These are phyloP conservation scores for Bicyclus anynana DNA, from an alignment of 1,140 invertebrate species.

Conservation along the genomic window DNA sequence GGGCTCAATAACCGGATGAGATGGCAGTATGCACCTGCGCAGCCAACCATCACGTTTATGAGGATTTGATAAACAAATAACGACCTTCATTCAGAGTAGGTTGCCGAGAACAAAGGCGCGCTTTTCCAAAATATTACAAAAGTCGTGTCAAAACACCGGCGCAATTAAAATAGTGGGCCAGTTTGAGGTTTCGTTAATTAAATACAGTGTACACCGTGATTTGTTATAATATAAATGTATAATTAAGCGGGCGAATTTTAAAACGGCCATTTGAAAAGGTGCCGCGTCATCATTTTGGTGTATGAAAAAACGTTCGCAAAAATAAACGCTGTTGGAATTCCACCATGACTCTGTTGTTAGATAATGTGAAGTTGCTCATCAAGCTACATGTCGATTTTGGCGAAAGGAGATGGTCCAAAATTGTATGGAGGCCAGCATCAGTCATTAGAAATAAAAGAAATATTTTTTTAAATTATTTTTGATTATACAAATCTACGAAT, in stretches of 20 bases:
- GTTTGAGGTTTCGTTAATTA: constrained; percentile 71
- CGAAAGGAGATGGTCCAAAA: too few relatives aligned
- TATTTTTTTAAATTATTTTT: too few relatives aligned
- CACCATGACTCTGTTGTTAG: neutral
- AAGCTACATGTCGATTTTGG: too few relatives aligned
- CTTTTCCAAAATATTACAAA: constrained; percentile 71
- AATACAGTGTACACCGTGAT: constrained; percentile 55
- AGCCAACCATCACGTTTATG: constrained; percentile 43
- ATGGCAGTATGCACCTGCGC: neutral
- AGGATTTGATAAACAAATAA: constrained; percentile 73
- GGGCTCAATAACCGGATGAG: neutral
- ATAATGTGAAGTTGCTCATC: neutral
- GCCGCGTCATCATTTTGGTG: neutral
- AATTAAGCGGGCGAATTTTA: constrained; percentile 15
- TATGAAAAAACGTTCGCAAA: neutral
- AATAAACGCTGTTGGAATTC: neutral
- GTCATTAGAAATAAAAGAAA: too few relatives aligned
- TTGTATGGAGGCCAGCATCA: too few relatives aligned
- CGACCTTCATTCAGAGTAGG: constrained; percentile 40
- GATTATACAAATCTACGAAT: too few relatives aligned
- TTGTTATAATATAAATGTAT: constrained; percentile 39
- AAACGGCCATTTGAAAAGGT: neutral
- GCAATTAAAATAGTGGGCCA: constrained; percentile 72
- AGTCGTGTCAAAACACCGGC: constrained; percentile 62
- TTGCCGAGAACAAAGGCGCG: constrained; percentile 60